phyloP scores from a whole-genome alignment of 2,888 invertebrate genomes.

The Caenorhabditis panamensis region DNA sequence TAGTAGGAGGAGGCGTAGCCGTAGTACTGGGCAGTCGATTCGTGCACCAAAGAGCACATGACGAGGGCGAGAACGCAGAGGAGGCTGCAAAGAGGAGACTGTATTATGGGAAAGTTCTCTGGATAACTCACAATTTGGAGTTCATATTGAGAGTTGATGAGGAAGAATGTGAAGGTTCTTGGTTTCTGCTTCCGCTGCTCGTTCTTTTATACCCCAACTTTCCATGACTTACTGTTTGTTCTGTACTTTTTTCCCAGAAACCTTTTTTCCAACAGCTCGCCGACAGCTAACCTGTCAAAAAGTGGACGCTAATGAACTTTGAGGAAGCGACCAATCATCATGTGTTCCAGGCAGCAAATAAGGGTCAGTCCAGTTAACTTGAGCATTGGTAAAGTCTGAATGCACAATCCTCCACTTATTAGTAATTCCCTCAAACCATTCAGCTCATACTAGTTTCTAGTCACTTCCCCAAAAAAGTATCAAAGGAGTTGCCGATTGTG shows the following conservation, averaged over 20 bases:
- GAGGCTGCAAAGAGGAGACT: slow-evolving; percentile 46
- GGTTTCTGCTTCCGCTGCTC: not conserved
- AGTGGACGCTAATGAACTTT: too few relatives aligned
- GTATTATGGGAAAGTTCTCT: too few relatives aligned
- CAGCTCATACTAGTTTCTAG: not conserved
- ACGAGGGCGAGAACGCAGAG: slow-evolving; percentile 48
- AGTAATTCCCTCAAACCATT: too few relatives aligned
- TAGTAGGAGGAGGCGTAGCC: slow-evolving; percentile 49
- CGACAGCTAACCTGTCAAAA: too few relatives aligned
- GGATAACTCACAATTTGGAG: slow-evolving; percentile 14
- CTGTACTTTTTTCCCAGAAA: too few relatives aligned
- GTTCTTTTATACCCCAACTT: slow-evolving; percentile 1
- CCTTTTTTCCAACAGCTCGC: too few relatives aligned
- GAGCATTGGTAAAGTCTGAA: too few relatives aligned
- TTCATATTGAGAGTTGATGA: not conserved
- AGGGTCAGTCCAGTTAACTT: too few relatives aligned
- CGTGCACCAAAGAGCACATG: slow-evolving; percentile 52
- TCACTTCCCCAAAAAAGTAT: not conserved
- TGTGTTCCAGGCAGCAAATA: too few relatives aligned
- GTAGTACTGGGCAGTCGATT: slow-evolving; percentile 42
- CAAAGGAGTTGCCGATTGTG: not conserved
- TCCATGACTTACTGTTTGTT: too few relatives aligned
- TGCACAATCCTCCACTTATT: too few relatives aligned
- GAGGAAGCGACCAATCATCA: too few relatives aligned
- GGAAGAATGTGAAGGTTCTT: not conserved